Conservation (phyloP, 2,888 invertebrate genomes). For the Colletes collaris region DNA sequence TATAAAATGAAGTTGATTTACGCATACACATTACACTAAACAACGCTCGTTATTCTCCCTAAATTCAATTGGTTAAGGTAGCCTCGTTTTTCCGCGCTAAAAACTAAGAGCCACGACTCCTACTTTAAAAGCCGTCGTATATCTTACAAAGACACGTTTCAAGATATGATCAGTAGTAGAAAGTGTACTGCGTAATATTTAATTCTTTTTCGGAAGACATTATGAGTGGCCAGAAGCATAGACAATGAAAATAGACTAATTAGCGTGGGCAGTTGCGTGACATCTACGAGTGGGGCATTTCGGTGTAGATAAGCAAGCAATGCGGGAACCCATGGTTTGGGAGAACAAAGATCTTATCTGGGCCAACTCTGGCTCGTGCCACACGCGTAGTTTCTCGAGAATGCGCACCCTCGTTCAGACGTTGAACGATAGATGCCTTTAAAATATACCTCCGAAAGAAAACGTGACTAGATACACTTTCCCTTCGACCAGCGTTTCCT, state of each 20-base stretch:
- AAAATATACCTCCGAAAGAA: neutral
- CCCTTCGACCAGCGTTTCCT: neutral
- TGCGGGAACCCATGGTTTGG: slow-evolving; percentile 32
- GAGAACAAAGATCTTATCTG: slow-evolving; percentile 62
- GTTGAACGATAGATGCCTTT: neutral
- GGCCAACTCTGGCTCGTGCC: slow-evolving; percentile 39
- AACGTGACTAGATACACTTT: neutral
- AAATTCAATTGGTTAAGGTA: too few species aligned
- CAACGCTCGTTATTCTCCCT: too few species aligned
- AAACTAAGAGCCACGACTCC: too few species aligned
- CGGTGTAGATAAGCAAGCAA: slow-evolving; percentile 23
- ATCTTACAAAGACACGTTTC: too few species aligned
- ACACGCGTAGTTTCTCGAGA: slow-evolving; percentile 58
- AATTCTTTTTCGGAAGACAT: neutral
- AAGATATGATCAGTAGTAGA: too few species aligned
- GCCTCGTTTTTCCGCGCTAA: too few species aligned
- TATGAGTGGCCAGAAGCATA: slow-evolving; percentile 42
- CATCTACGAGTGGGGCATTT: slow-evolving; percentile 70
- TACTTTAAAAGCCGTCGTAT: too few species aligned
- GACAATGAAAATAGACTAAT: slow-evolving; percentile 74
- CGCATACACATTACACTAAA: too few species aligned
- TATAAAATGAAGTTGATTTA: too few species aligned
- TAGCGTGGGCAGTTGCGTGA: slow-evolving; percentile 75
- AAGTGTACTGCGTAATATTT: too few species aligned
- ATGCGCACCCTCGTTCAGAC: slow-evolving; percentile 15